Percentiles rank a stretch among this genome's conserved stretches.
Evolutionary conservation across 2,797 vertebrate species (phyloP).

Genomic region (Microctenopoma stevenorrisi): DNA sequence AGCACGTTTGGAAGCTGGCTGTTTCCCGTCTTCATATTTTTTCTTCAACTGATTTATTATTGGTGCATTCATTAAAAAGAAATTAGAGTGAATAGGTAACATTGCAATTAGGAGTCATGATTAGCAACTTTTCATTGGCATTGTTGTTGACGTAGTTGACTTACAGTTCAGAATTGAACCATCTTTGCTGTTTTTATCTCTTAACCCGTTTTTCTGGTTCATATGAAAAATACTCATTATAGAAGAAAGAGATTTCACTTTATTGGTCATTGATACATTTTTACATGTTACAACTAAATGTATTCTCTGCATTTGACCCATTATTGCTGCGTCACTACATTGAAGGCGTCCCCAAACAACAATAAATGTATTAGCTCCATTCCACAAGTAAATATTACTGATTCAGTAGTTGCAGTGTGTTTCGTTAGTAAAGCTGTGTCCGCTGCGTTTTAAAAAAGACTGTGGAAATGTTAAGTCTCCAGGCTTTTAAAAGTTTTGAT

Average conservation of each 20-base stretch:
- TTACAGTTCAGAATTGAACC: background rate
- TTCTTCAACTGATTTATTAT: conserved; percentile 12
- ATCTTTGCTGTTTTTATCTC: background rate
- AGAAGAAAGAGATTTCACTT: no score
- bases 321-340: background rate
- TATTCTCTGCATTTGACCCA: no score
- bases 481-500: conserved; percentile 31
- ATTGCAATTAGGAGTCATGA: background rate
- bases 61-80: conserved; percentile 22
- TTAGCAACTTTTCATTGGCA: conserved; percentile 4
- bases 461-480: conserved; percentile 20
- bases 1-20: conserved; percentile 3
- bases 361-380: no score
- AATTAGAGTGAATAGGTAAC: conserved; percentile 1
- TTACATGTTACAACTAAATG: no score
- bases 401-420: background rate
- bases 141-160: background rate
- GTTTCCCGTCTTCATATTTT: conserved; percentile 4
- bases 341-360: background rate
- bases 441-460: background rate
- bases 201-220: background rate
- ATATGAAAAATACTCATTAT: background rate
- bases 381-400: conserved; percentile 3
- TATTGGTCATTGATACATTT: no score
- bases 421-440: background rate